Evolutionary conservation across 2,113 vertebrate genomes (phyloP), one percentile per base, ranked within the genome.

Genomic region (Malurus melanocephalus): DNA sequence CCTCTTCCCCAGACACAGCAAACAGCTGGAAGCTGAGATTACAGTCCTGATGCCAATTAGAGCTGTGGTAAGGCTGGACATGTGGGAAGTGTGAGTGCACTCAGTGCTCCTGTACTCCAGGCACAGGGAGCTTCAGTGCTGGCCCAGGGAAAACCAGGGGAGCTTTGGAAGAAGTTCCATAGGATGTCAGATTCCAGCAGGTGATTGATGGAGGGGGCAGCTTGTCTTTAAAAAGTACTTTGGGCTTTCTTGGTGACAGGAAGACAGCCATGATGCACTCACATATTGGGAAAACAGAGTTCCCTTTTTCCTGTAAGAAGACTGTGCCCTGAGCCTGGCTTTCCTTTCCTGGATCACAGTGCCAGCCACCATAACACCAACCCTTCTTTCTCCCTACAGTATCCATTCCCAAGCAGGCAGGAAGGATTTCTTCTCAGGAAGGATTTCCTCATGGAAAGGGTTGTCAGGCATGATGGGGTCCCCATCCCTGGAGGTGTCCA

Each of bases 11-110:
- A 69, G 88, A 35, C 76, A 32, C 82, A 66, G 84, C 87, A 59
- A 87, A 78, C 93, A 94, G 91, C 94, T 94, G 91, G 87, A 91
- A 75, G 60, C 72, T 59, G 68, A 71, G 79, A 82, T 83, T 91
- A 77, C 2, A 16, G 64, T 5, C 4, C 81, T 69, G 67, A 89
- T 85, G 89, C 79, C 83, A 88, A 45, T 86, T 67, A 92, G 49
- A 75, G 81, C 60, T 10, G n/a, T 16, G 87, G 4, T 32, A 45
- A 82, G 42, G 48, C 67, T 79, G 24, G 74, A 53, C 3, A 3
- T 52, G 0, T 1, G 48, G 67, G 55, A 43, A 88, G 75, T 48
- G 32, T 11, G 17, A 65, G 56, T 0, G 20, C 19, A 2, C 75
- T 56, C 2, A 22, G 48, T 19, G 57, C 57, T 55, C n/a, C 40